phyloP scores from a whole-genome alignment of 2,888 invertebrate genomes.

The Leptogaster cylindrica region DNA sequence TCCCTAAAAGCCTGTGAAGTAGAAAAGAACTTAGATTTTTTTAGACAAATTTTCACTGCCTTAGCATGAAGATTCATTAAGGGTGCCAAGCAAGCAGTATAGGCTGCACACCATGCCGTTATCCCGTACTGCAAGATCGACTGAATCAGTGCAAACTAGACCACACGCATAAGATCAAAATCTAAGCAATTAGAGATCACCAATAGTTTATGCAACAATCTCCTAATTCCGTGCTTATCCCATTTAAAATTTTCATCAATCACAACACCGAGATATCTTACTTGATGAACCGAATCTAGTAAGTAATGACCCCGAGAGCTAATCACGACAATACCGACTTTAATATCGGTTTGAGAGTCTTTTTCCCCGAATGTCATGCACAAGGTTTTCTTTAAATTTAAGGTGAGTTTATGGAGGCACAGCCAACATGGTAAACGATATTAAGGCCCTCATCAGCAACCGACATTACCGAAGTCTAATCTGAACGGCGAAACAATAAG shows the following conservation, averaged over 20 bases:
- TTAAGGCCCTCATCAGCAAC: background rate
- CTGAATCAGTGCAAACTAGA: background rate
- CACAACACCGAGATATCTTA: background rate
- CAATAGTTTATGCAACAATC: background rate
- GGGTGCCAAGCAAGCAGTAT: background rate
- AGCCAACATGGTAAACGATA: background rate
- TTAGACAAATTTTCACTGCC: background rate
- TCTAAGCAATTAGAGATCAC: background rate
- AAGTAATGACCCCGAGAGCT: background rate
- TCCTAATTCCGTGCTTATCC: background rate
- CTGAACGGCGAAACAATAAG: too few species aligned
- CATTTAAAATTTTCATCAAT: background rate
- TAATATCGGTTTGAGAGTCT: background rate
- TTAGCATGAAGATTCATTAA: background rate
- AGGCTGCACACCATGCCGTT: background rate
- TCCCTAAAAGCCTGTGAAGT: background rate
- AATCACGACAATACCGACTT: background rate
- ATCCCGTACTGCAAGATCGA: background rate
- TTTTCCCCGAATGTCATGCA: background rate
- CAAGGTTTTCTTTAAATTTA: background rate
- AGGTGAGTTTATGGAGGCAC: background rate
- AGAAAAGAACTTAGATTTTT: background rate
- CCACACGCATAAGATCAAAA: background rate
- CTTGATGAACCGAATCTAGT: background rate
- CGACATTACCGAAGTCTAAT: background rate